Evolutionary conservation across 2,113 vertebrate species (phyloP).

Genomic region (Entelurus aequoreus): DNA sequence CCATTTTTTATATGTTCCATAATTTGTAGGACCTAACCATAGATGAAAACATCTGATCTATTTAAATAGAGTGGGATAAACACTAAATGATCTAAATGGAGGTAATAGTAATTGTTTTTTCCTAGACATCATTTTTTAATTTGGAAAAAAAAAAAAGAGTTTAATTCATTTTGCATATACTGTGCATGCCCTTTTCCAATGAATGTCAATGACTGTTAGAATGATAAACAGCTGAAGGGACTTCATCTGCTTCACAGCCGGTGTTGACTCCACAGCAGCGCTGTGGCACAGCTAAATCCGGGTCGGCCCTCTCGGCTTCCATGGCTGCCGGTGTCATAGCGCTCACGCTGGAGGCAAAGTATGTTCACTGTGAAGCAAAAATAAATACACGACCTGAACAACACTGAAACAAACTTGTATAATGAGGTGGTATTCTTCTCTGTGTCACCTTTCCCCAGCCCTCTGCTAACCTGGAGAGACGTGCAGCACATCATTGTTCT

Average conservation of each 20-base stretch:
- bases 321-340: constrained; percentile 94
- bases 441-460: constrained; percentile 67
- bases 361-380: constrained; percentile 50
- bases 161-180: too few relatives aligned
- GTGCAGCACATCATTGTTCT: constrained; percentile 95
- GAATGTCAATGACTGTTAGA: background rate
- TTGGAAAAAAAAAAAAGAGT: too few relatives aligned
- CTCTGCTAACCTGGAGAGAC: constrained; percentile 94
- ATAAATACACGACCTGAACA: background rate
- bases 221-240: background rate
- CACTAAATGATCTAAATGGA: too few relatives aligned
- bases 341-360: constrained; percentile 94
- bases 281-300: constrained; percentile 81
- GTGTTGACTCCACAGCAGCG: constrained; percentile 82
- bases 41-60: too few relatives aligned
- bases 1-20: too few relatives aligned
- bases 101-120: too few relatives aligned
- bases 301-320: constrained; percentile 88
- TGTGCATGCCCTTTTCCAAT: background rate
- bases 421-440: constrained; percentile 16
- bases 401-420: background rate
- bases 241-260: constrained; percentile 67
- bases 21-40: too few relatives aligned
- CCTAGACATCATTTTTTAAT: too few relatives aligned
- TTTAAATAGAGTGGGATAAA: too few relatives aligned